Conservation (phyloP, 2,888 invertebrate genomes). For the Clistopyga incitator region DNA sequence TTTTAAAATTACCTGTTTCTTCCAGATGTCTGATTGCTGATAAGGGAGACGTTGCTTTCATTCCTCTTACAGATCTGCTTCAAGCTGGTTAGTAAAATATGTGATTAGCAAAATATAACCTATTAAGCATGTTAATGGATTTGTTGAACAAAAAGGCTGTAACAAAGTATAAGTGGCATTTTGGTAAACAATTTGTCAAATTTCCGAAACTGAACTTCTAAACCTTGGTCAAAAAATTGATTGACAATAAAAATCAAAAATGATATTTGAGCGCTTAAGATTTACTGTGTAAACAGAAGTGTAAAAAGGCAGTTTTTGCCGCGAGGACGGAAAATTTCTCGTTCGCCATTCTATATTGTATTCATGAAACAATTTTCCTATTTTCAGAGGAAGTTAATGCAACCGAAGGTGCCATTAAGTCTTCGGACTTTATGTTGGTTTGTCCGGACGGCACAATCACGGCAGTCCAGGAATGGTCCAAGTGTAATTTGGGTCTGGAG, state of each 20-base stretch:
- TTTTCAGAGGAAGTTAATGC: conserved; percentile 57
- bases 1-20: conserved; percentile 28
- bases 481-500: conserved; percentile 88
- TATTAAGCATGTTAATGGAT: too few relatives aligned
- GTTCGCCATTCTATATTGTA: not conserved
- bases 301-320: not conserved
- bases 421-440: conserved; percentile 87
- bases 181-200: too few relatives aligned
- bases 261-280: too few relatives aligned
- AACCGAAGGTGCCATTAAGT: conserved; percentile 76
- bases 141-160: too few relatives aligned
- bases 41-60: conserved; percentile 85
- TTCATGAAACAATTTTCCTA: not conserved
- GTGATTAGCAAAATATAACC: not conserved
- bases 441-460: conserved; percentile 88
- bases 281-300: too few relatives aligned
- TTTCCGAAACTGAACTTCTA: too few relatives aligned
- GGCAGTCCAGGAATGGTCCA: conserved; percentile 85
- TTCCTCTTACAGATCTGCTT: conserved; percentile 76
- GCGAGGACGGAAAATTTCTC: not conserved
- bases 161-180: too few relatives aligned
- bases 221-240: too few relatives aligned
- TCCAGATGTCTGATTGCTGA: conserved; percentile 82
- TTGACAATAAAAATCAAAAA: too few relatives aligned
- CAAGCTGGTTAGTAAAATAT: conserved; percentile 68